Evolutionary conservation across 1,140 invertebrate genomes (phyloP).

Genomic region (Drosophila sproati): DNA sequence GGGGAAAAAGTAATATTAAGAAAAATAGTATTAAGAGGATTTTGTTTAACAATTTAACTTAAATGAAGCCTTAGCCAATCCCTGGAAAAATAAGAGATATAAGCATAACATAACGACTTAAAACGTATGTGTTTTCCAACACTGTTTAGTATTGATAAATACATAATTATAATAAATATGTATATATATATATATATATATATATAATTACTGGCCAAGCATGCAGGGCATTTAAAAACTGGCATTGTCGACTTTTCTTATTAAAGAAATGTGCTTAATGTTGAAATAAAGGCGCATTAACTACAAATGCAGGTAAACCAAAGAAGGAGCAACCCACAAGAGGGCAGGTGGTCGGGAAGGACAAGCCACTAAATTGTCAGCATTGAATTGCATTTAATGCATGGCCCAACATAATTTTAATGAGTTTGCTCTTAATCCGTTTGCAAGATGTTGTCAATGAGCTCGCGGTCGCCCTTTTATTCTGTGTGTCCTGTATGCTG

Average conservation of each 20-base stretch:
- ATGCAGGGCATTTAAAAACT: background rate
- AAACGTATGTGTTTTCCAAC: too few relatives aligned
- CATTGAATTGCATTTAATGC: constrained; percentile 80
- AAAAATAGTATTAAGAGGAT: too few relatives aligned
- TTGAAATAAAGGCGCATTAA: constrained; percentile 41
- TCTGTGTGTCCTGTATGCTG: constrained; percentile 11
- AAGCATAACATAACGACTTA: too few relatives aligned
- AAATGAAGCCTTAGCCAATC: too few relatives aligned
- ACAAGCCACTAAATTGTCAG: constrained; percentile 42
- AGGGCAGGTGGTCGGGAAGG: background rate
- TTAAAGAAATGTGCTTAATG: constrained; percentile 22
- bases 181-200: too few relatives aligned
- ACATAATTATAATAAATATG: too few relatives aligned
- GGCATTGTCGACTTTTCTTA: background rate
- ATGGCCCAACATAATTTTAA: constrained; percentile 80
- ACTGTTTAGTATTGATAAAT: too few relatives aligned
- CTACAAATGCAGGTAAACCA: constrained; percentile 29
- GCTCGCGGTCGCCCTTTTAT: constrained; percentile 54
- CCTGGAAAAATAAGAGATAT: too few relatives aligned
- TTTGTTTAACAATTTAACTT: too few relatives aligned
- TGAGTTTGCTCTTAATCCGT: constrained; percentile 80
- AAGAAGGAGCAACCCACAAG: constrained; percentile 3
- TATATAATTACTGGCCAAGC: too few relatives aligned
- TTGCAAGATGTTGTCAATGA: constrained; percentile 81
- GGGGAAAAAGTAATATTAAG: too few relatives aligned